phyloP scores from a whole-genome alignment of 2,113 vertebrate genomes.

The Carassius carassius region DNA sequence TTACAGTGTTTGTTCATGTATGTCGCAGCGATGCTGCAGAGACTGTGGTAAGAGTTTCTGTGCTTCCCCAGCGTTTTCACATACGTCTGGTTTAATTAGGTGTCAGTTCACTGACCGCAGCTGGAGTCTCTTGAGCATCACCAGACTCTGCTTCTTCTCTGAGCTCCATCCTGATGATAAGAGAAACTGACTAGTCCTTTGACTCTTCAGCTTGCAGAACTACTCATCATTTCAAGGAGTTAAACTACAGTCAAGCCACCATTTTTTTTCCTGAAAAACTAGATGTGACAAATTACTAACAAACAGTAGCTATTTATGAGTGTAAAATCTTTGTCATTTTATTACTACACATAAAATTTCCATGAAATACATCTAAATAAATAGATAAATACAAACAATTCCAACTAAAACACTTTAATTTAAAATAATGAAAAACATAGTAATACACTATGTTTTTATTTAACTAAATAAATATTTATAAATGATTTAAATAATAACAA shows the following conservation, averaged over 20 bases:
- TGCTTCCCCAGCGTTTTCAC: neutral
- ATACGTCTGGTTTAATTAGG: neutral
- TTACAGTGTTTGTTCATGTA: neutral
- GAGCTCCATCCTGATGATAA: neutral
- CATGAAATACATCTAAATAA: neutral
- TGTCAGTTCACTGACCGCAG: constrained; percentile 30
- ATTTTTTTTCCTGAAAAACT: no score
- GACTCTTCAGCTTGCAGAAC: neutral
- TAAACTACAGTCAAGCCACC: neutral
- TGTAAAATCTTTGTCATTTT: neutral
- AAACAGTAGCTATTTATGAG: neutral
- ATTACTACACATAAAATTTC: neutral
- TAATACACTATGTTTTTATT: no score
- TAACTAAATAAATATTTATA: no score
- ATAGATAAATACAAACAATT: neutral
- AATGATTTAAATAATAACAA: no score
- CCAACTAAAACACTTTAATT: no score
- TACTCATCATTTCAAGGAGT: neutral
- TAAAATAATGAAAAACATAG: no score
- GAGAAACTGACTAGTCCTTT: neutral
- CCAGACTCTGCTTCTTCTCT: neutral
- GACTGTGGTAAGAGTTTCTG: neutral
- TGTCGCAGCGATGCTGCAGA: neutral
- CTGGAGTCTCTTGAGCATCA: constrained; percentile 9
- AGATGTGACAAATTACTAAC: neutral